Evolutionary conservation across 2,888 invertebrate species (phyloP).

Genomic region (Halictus ligatus): DNA sequence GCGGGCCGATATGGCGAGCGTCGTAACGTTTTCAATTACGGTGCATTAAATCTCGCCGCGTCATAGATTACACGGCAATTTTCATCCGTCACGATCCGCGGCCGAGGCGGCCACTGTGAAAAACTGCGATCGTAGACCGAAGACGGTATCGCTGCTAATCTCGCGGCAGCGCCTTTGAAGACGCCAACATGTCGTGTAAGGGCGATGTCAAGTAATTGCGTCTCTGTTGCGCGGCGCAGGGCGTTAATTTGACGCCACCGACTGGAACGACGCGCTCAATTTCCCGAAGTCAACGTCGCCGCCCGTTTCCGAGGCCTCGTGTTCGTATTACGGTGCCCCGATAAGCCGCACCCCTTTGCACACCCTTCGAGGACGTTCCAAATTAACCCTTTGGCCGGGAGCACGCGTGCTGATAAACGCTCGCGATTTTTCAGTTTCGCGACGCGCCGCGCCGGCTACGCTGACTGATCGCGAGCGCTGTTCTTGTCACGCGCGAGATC

Average conservation of each 20-base stretch:
- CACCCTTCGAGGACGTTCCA: conserved; percentile 30
- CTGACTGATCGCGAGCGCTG: conserved; percentile 7
- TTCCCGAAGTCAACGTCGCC: conserved; percentile 77
- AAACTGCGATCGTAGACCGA: conserved; percentile 35
- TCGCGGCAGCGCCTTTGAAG: conserved; percentile 74
- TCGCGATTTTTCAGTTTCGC: conserved; percentile 40
- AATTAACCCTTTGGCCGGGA: conserved; percentile 53
- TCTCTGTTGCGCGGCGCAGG: conserved; percentile 71
- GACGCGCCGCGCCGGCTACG: not conserved
- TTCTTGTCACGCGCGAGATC: not conserved
- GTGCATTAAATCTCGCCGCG: conserved; percentile 33
- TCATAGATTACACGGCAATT: conserved; percentile 52
- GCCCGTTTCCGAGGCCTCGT: conserved; percentile 39
- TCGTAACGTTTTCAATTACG: conserved; percentile 31
- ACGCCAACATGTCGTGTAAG: conserved; percentile 73
- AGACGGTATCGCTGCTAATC: conserved; percentile 53
- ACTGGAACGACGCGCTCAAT: conserved; percentile 80
- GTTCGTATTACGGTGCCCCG: conserved; percentile 18
- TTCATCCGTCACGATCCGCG: conserved; percentile 33
- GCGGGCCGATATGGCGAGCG: not conserved
- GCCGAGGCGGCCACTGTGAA: conserved; percentile 20
- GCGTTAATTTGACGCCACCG: conserved; percentile 81
- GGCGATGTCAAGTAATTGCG: conserved; percentile 80
- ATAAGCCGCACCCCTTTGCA: conserved; percentile 29
- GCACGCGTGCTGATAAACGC: conserved; percentile 47